Base-by-base conservation (phyloP, 2,797 vertebrate species). In the Argyrosomus regius region DNA sequence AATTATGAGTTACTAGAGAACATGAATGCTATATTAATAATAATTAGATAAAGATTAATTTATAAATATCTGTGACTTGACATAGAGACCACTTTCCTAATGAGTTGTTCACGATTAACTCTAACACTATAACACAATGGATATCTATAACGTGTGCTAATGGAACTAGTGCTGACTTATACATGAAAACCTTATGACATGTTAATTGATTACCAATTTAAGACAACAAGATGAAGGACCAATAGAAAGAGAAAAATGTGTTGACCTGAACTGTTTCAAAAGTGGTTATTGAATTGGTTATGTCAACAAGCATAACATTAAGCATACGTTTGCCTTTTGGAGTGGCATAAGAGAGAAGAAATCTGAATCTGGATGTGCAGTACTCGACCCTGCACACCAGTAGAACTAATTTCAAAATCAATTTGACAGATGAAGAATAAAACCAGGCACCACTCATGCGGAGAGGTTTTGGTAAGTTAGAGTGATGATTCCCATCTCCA, bases 371-470 rank as follows among this genome's bases (percentile, higher is more conserved):
- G n/a, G 26, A 65, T 58, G 56, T 59, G 48, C 9, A 39, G 45
- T 62, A 24, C 28, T 52, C 1, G 1, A 73, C 67, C 50, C 14
- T 57, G 58, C 24, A 50, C n/a, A 52, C 7, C 17, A 63, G 41
- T 17, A 39, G 8, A 74, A 62, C 57, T 53, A 35, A 66, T 39
- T 57, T 70, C 41, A 62, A 75, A 76, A 82, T 77, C 39, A 63
- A 31, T 80, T 77, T 71, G 26, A 41, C 22, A 49, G 45, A 76
- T 62, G 16, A 35, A 26, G 56, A 57, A 56, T 56, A 8, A 41
- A 70, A 49, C 24, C 31, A 20, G 65, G 24, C 11, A 62, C 20
- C 11, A 35, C 48, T 68, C 24, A 26, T 54, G 13, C 17, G 24
- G 41, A 50, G 18, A 77, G 16, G 9, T 66, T 80, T 41, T 28